phyloP scores from a whole-genome alignment of 1,140 invertebrate genomes.

The Akabosia matsudoensis region DNA sequence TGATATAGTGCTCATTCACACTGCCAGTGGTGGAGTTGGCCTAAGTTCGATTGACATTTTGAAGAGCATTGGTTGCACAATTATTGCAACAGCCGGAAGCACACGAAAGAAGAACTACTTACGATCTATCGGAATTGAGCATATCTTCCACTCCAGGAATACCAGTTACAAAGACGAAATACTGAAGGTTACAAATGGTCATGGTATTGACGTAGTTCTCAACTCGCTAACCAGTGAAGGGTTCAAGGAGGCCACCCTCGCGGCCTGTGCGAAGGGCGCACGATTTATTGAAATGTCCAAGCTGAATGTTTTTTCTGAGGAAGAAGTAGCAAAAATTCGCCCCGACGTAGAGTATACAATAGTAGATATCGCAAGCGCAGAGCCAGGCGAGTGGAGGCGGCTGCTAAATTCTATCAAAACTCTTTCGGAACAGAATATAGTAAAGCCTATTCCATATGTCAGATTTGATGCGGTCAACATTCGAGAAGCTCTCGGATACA shows the following conservation, averaged over 20 bases:
- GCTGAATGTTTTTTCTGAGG: not conserved
- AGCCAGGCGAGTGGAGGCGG: not conserved
- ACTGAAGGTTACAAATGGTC: slow-evolving; percentile 9
- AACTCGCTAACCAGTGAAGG: slow-evolving; percentile 26
- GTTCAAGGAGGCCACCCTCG: slow-evolving; percentile 27
- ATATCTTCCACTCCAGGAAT: slow-evolving; percentile 15
- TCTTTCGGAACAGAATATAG: not conserved
- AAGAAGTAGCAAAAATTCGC: not conserved
- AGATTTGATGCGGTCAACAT: not conserved
- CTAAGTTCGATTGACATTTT: slow-evolving; percentile 9
- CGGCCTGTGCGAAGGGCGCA: slow-evolving; percentile 1
- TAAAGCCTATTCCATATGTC: slow-evolving; percentile 7
- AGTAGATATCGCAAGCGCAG: not conserved
- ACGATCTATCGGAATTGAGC: not conserved
- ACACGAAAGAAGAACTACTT: not conserved
- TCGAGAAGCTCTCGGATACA: not conserved
- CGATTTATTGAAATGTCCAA: slow-evolving; percentile 28
- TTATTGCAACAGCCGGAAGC: slow-evolving; percentile 1
- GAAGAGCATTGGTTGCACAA: slow-evolving; percentile 1
- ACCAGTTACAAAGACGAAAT: slow-evolving; percentile 3
- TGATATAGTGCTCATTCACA: slow-evolving; percentile 23
- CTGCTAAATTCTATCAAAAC: not conserved
- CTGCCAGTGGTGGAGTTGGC: slow-evolving; percentile 20
- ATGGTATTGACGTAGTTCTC: slow-evolving; percentile 22
- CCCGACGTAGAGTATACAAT: slow-evolving; percentile 26